Evolutionary conservation across 2,797 vertebrate species (phyloP).

Genomic region (Muscicapa comitata): DNA sequence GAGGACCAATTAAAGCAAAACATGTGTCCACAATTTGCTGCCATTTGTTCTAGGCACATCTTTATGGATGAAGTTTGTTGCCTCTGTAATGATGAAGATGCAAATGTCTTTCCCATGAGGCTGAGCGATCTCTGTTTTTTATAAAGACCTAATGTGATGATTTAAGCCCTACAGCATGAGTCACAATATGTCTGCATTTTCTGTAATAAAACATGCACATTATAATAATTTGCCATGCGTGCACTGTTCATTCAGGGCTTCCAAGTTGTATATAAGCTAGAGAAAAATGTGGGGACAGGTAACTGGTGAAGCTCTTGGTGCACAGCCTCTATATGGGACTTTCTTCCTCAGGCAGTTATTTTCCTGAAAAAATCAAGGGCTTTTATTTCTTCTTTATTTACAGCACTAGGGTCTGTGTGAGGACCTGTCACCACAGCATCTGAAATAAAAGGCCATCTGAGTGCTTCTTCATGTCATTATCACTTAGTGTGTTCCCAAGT

Average conservation of each 20-base stretch:
- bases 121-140: slow-evolving; percentile 3
- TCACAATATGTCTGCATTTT: slow-evolving; percentile 16
- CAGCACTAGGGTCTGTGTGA: background rate
- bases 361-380: background rate
- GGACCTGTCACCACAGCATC: background rate
- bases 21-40: slow-evolving; percentile 56
- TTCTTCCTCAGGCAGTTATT: background rate
- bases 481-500: background rate
- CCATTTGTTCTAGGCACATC: slow-evolving; percentile 56
- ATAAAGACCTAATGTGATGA: slow-evolving; percentile 38
- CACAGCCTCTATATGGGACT: fast-evolving
- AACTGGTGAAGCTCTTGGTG: background rate
- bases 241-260: background rate
- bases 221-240: background rate
- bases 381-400: background rate
- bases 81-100: slow-evolving; percentile 48
- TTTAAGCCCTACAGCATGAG: slow-evolving; percentile 42
- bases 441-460: background rate
- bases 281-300: background rate
- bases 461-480: background rate
- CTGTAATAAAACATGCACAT: background rate
- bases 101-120: slow-evolving; percentile 47
- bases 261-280: background rate
- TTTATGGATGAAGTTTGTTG: slow-evolving; percentile 60
- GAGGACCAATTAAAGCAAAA: slow-evolving; percentile 48